Conservation (phyloP, 2,113 vertebrate species). For the Noturus placidus region DNA sequence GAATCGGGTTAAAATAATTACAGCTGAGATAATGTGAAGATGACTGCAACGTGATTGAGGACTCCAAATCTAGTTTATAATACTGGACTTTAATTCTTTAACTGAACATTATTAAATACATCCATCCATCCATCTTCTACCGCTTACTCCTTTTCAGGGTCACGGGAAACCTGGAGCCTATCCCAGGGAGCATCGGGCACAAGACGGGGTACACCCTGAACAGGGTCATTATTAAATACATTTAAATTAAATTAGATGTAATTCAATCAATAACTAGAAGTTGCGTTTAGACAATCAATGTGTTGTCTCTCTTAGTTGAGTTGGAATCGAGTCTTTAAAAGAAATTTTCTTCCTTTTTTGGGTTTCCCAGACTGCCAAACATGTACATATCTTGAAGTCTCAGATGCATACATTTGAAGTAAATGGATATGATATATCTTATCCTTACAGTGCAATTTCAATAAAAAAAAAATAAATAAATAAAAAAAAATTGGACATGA, state of each 20-base stretch:
- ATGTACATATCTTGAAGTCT: not conserved
- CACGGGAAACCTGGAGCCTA: no score
- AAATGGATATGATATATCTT: not conserved
- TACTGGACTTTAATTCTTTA: not conserved
- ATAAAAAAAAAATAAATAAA: not conserved
- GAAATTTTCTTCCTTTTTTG: not conserved
- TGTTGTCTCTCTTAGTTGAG: not conserved
- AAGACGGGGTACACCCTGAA: no score
- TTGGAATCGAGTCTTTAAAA: not conserved
- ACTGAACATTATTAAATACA: not conserved
- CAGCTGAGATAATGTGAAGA: not conserved
- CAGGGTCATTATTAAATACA: not conserved
- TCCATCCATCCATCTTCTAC: no score
- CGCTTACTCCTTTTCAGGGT: no score
- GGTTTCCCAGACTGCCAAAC: not conserved
- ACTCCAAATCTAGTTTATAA: not conserved
- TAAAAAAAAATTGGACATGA: no score
- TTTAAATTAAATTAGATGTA: not conserved
- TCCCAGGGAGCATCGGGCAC: no score
- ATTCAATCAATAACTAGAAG: not conserved
- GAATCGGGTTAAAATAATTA: not conserved
- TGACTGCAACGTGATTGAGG: not conserved
- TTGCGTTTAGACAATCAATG: not conserved
- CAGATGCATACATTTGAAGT: not conserved
- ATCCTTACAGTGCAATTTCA: not conserved